Evolutionary conservation across 2,113 vertebrate genomes (phyloP).

Genomic region (Edolisoma coerulescens): DNA sequence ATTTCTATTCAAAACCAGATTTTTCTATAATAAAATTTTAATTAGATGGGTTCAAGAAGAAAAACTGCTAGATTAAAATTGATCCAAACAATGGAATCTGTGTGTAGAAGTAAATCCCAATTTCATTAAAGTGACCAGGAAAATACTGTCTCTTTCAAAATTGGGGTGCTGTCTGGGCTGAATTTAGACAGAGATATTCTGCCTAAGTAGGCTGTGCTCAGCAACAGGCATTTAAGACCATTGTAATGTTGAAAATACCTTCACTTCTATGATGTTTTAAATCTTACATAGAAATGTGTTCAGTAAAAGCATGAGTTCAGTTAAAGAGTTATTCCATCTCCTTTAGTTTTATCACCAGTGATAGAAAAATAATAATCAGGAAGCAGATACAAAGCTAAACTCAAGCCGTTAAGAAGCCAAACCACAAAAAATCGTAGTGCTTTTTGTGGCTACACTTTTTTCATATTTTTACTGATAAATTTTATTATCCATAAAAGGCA

Average conservation of each 20-base stretch:
- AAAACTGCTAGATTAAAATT: not conserved
- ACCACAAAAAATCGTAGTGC: not conserved
- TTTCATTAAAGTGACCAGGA: not conserved
- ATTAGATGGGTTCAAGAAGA: not conserved
- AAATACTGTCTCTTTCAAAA: not conserved
- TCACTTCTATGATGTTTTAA: not conserved
- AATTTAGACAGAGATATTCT: not conserved
- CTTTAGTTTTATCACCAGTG: not conserved
- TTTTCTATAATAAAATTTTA: not conserved
- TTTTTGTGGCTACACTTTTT: not conserved
- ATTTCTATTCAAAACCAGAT: not conserved
- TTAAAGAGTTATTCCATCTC: not conserved
- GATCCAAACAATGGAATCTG: not conserved
- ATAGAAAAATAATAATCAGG: not conserved
- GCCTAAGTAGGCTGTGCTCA: not conserved
- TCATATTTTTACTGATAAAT: not conserved
- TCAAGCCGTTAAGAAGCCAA: not conserved
- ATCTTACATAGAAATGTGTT: not conserved
- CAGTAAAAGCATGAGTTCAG: not conserved
- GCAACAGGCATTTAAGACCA: not conserved
- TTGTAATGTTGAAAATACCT: not conserved
- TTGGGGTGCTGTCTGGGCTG: not conserved
- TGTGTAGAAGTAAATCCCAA: not conserved
- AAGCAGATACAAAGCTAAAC: not conserved
- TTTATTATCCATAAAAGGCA: not conserved